These are phyloP conservation scores for Brachyistius frenatus DNA, from an alignment of 2,113 vertebrate species.

Conservation along the genomic window DNA sequence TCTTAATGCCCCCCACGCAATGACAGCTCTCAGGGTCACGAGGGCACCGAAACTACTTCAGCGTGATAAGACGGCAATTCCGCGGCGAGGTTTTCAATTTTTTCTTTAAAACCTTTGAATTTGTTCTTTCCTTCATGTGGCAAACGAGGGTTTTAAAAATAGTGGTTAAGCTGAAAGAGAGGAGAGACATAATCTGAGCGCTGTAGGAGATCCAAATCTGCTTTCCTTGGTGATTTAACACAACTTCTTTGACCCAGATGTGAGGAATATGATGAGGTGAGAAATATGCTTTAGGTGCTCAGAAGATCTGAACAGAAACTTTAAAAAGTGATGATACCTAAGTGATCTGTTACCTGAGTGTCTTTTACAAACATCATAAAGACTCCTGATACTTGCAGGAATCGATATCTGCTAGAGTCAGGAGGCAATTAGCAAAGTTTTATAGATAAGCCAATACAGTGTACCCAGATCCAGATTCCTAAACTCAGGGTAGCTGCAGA, in stretches of 20 bases:
- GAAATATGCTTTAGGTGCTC: conserved; percentile 12
- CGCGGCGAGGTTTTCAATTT: conserved; percentile 36
- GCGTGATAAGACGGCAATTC: conserved; percentile 49
- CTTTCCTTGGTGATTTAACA: conserved; percentile 45
- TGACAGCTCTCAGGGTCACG: conserved; percentile 24
- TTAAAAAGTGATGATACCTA: not conserved
- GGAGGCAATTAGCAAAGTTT: not conserved
- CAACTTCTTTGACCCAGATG: conserved; percentile 52
- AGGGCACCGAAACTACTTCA: conserved; percentile 27
- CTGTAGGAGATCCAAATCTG: conserved; percentile 50
- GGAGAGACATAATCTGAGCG: conserved; percentile 43
- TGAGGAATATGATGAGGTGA: conserved; percentile 42
- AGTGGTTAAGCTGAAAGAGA: conserved; percentile 29
- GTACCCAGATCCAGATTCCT: too few relatives aligned
- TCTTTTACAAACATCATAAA: not conserved
- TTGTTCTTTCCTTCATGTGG: conserved; percentile 37
- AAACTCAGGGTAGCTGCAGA: too few relatives aligned
- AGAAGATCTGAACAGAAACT: not conserved
- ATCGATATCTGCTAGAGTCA: not conserved
- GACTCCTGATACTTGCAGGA: too few relatives aligned
- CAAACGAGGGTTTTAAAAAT: conserved; percentile 47
- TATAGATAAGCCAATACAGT: too few relatives aligned
- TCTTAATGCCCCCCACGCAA: conserved; percentile 37
- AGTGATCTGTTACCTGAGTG: not conserved
- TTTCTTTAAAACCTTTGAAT: conserved; percentile 46